Base-by-base conservation (phyloP, 2,888 invertebrate species). In the Dicranocentrus wangi region DNA sequence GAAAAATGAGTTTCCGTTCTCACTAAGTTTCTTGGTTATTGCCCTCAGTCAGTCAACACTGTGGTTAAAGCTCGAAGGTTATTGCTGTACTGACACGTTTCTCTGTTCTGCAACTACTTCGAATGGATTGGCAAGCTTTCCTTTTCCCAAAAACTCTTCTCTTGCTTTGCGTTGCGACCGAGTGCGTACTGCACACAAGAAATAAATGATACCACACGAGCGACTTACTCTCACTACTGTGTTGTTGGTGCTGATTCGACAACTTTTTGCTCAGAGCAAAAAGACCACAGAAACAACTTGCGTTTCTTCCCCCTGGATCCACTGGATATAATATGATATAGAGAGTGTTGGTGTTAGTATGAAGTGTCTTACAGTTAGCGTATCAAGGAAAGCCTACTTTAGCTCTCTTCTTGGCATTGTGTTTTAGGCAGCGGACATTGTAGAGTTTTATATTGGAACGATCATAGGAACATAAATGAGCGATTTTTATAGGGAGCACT, bases 11-110 rank as follows among this genome's bases (percentile, higher is more conserved):
- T 39, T 68, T 68, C 15, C 10, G 1, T 71, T 42, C 73, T 76
- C 23, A 43, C 42, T 25, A 55, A 23, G 39, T 68, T 76, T 43
- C 68, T 76, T 76, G 76, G 76, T 76, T 76, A 76, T 76, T 76
- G 76, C 76, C 76, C 76, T 76, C 76, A 58, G 58, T 76, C 76
- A 76, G 76, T 76, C 76, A 76, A 76, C 76, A 76, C 76, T 76
- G 76, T 76, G 76, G 76, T 76, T 76, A 76, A 76, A 76, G 76
- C 76, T 76, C 76, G 76, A 76, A 76, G 65, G 76, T 76, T 76
- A 76, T 76, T 76, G 76, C 76, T 76, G 76, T 76, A 76, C 76
- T 76, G 76, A 76, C 76, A 76, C 76, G 76, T 76, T 76, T 76
- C 76, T 76, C 58, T 43, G 65, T 76, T 65, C 68, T 76, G 58